phyloP scores from a whole-genome alignment of 2,888 invertebrate genomes.

The Mythimna pallens region DNA sequence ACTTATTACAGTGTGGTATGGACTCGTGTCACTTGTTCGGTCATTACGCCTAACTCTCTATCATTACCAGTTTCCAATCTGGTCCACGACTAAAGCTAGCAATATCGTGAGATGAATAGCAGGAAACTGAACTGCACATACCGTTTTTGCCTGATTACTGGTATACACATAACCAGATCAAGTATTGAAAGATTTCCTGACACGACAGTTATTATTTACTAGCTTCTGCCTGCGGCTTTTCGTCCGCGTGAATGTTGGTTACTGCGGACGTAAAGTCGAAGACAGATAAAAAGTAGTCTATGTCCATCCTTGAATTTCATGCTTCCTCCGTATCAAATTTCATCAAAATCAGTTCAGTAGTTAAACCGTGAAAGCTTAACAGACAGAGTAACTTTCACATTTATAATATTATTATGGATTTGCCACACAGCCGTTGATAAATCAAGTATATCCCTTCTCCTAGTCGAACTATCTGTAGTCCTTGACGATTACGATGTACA shows the following conservation, averaged over 20 bases:
- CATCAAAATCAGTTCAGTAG: too few species aligned
- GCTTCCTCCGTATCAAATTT: too few species aligned
- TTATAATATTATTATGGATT: background rate
- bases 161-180: conserved; percentile 7
- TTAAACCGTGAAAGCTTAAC: too few species aligned
- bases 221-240: too few species aligned
- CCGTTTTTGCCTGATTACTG: conserved; percentile 26
- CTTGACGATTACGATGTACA: conserved; percentile 22
- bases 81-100: conserved; percentile 32
- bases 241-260: too few species aligned
- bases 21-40: conserved; percentile 35
- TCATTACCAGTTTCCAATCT: conserved; percentile 47
- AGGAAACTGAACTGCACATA: conserved; percentile 30
- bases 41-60: conserved; percentile 52
- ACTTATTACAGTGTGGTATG: conserved; percentile 34
- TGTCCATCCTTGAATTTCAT: too few species aligned
- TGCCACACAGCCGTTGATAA: background rate
- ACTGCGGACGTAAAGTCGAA: too few species aligned
- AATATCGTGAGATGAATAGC: conserved; percentile 34
- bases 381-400: too few species aligned
- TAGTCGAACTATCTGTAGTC: background rate
- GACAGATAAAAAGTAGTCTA: too few species aligned
- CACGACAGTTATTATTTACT: conserved; percentile 3
- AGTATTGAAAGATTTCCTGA: conserved; percentile 1
- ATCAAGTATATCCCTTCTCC: background rate